phyloP scores from a whole-genome alignment of 2,113 vertebrate species.

The Vulpes lagopus region DNA sequence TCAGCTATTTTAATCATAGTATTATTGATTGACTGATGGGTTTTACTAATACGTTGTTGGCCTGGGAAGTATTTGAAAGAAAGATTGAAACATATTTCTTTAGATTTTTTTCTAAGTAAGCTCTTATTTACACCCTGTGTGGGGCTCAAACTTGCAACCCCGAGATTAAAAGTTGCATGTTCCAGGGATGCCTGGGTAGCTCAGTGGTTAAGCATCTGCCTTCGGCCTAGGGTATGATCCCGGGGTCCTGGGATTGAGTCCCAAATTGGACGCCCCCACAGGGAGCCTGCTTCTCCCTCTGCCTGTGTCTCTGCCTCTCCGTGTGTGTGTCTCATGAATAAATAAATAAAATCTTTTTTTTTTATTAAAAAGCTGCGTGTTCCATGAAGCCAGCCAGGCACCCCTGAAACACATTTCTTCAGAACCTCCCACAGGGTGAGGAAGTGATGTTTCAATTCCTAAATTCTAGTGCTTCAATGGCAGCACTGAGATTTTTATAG shows the following conservation, averaged over 20 bases:
- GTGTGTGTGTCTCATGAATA: too few relatives aligned
- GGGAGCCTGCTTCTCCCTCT: too few relatives aligned
- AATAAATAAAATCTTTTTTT: background rate
- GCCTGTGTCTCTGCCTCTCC: too few relatives aligned
- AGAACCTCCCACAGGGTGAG: background rate
- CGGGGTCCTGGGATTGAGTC: too few relatives aligned
- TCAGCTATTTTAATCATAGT: background rate
- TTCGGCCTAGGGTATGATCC: too few relatives aligned
- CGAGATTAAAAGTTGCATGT: background rate
- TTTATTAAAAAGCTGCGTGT: background rate
- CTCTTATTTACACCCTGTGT: background rate
- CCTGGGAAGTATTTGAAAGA: background rate
- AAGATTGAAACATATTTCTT: background rate
- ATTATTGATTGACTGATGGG: background rate
- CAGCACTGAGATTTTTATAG: slow-evolving; percentile 8
- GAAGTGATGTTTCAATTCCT: background rate
- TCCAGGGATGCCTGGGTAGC: background rate
- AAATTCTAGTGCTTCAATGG: background rate
- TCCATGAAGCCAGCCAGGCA: background rate
- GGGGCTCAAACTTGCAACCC: background rate
- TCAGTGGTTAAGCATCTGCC: too few relatives aligned
- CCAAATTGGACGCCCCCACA: too few relatives aligned
- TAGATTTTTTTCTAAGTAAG: background rate
- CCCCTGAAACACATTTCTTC: background rate
- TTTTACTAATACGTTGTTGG: slow-evolving; percentile 6